Base-by-base conservation (phyloP, 2,113 vertebrate genomes). In the Pelvicachromis taeniatus region DNA sequence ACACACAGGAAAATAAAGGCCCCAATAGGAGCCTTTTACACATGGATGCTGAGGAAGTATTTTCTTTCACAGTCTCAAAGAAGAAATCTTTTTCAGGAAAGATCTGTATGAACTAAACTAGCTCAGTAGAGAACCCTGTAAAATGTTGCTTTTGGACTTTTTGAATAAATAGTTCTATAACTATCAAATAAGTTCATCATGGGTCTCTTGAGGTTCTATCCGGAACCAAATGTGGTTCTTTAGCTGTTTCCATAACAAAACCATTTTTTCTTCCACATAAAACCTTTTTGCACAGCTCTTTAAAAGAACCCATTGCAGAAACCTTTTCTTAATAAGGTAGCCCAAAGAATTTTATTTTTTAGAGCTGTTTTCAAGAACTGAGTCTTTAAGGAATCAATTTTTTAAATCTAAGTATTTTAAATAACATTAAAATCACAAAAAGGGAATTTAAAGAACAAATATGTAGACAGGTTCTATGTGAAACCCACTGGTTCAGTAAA, bases 131-230 rank as follows among this genome's bases (percentile, higher is more conserved):
- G 7, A 59, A 29, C 8, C 7, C 7, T 8, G 1, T 58, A 16
- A 56, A 29, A 58, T 17, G 14, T 31, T 55, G 16, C 13, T 58
- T 16, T 26, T 16, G 12, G 13, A 8, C 9, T 56, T 56, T 56
- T 29, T 14, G 23, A 56, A 56, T 29, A 56, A 56, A 56, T 14
- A 29, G 7, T 29, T 29, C 23, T 26, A 26, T 14, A 56, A 29
- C 12, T 14, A 16, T 56, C 23, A 56, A 14, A 29, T 56, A n/a
- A n/a, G 31, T 33, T 65, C 38, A 70, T 70, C 21, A 1, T 0
- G 13, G 13, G 13, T 70, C 26, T 26, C 3, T 42, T 70, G 38
- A 70, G 65, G 38, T 45, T 70, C 65, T 70, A 70, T 17, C 13
- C 14, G 26, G 63, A 70, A 45, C 40, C 21, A 70, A 29, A 29